Evolutionary conservation across 2,888 invertebrate species (phyloP), one percentile per base, ranked within the genome.

Genomic region (Drosophila neotestacea): DNA sequence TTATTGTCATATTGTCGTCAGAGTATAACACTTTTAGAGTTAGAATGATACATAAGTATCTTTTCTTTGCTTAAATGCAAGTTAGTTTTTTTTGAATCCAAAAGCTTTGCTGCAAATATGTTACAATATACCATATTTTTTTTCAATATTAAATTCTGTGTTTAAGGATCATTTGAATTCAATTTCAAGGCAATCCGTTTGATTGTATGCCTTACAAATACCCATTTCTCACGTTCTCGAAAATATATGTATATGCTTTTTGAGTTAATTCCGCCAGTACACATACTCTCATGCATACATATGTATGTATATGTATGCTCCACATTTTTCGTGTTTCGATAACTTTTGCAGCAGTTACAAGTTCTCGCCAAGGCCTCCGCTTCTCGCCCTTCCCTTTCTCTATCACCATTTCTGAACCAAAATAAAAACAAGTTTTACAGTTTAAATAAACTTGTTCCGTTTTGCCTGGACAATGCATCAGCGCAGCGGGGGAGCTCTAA

Each of bases 391-490:
- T 5, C 28, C 4, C 11, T 32, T 34, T 6, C 32, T 32, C 30
- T 22, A 22, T 7, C 30, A 30, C 30, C 30, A 6, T n/a, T 28
- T 11, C 16, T 42, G 46, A 41, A 39, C 9, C 39, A 32, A 62
- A 64, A 77, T 22, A 69, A 67, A 75, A 71, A 67, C 81, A 81
- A 80, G 82, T 73, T 85, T 70, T 78, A 67, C 81, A 88, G 80
- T 85, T 88, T 86, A 88, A 86, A 86, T 86, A 88, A 88, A 86
- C 88, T 86, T 86, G 81, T 86, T 83, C 81, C 72, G 72, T 68
- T 73, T 77, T 56, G 72, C 70, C 59, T 73, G 87, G 81, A 84
- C 85, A 85, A 85, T 84, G 82, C 72, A 85, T 65, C 64, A 73
- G 47, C 54, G 66, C 77, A 64, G 71, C 50, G 42, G 56, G 55